Evolutionary conservation across 2,797 vertebrate genomes (phyloP).

Genomic region (Acanthurus lineatus): DNA sequence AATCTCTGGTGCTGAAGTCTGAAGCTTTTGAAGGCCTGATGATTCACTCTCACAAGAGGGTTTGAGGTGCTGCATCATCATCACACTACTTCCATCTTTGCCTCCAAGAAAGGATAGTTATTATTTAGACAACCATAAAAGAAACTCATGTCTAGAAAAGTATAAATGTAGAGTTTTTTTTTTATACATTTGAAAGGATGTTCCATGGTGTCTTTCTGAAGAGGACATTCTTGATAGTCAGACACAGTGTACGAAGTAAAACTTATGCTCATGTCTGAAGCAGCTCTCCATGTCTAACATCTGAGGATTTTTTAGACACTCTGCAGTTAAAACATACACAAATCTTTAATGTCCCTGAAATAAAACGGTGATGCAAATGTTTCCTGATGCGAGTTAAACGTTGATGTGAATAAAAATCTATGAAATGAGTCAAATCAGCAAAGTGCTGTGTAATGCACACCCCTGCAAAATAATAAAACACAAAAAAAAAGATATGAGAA

Average conservation of each 20-base stretch:
- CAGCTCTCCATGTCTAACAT: too few species aligned
- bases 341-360: background rate
- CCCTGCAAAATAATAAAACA: background rate
- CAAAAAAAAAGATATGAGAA: background rate
- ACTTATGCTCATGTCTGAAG: background rate
- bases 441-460: background rate
- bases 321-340: background rate
- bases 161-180: too few species aligned
- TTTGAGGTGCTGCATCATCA: background rate
- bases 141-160: too few species aligned
- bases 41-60: background rate
- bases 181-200: background rate
- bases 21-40: background rate
- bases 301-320: background rate
- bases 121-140: background rate
- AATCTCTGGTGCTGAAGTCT: background rate
- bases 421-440: background rate
- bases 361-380: background rate
- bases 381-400: background rate
- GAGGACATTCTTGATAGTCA: background rate
- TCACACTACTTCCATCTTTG: background rate
- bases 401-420: background rate
- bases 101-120: background rate
- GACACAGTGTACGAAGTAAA: too few species aligned
- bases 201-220: background rate